Evolutionary conservation across 2,113 vertebrate genomes (phyloP).

Genomic region (Ceyx melanurus): DNA sequence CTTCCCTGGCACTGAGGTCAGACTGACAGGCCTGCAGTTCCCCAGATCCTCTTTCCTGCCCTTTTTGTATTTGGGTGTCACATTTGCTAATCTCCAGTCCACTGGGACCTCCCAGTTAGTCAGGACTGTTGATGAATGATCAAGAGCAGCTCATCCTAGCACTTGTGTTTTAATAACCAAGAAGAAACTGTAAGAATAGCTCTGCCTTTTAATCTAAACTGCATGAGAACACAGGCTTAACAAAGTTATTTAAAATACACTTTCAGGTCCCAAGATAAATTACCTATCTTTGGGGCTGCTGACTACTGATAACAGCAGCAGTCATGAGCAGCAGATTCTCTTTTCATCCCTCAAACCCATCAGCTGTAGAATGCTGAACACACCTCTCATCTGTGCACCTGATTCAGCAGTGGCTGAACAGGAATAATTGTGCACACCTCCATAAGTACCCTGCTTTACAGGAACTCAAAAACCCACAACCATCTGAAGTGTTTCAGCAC

Average conservation of each 20-base stretch:
- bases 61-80: too few species aligned
- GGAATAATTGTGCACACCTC: background rate
- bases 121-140: too few species aligned
- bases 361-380: background rate
- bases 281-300: background rate
- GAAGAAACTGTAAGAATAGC: background rate
- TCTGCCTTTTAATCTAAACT: background rate
- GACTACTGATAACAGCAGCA: background rate
- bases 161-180: background rate
- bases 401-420: background rate
- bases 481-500: background rate
- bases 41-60: too few species aligned
- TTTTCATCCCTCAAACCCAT: background rate
- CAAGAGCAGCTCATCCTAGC: background rate
- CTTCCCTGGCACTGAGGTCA: too few species aligned
- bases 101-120: too few species aligned
- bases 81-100: too few species aligned
- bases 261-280: background rate
- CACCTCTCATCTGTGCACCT: background rate
- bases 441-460: too few species aligned
- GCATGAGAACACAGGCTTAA: background rate
- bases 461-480: background rate
- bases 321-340: background rate
- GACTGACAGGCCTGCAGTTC: too few species aligned
- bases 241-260: background rate